Percentiles rank a stretch among this genome's conserved stretches.
phyloP scores from a whole-genome alignment of 2,113 vertebrate species.

The Pterocles burchelli region DNA sequence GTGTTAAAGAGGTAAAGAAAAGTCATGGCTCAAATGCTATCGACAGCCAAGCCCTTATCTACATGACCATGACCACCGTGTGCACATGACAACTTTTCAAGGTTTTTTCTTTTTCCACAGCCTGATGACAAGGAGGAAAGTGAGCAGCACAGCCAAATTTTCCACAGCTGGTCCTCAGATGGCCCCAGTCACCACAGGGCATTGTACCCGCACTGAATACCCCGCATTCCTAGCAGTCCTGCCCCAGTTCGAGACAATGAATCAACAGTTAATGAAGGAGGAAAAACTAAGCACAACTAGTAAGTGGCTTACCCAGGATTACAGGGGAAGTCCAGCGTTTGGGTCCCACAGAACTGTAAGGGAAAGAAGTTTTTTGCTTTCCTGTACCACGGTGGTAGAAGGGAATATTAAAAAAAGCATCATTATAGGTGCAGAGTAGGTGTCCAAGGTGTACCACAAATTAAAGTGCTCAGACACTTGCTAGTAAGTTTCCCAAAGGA shows the following conservation, averaged over 20 bases:
- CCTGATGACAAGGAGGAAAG: not conserved
- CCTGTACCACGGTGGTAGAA: not conserved
- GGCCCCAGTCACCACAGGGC: not conserved
- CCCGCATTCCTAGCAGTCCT: not conserved
- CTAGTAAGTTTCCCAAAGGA: not conserved
- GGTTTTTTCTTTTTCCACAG: not conserved
- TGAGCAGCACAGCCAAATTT: not conserved
- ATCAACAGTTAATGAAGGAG: not conserved
- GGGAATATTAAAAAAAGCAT: not conserved
- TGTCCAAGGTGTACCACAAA: not conserved
- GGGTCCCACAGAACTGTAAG: not conserved
- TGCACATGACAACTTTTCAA: not conserved
- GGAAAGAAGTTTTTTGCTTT: not conserved
- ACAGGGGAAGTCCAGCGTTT: not conserved
- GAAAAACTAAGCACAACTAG: not conserved
- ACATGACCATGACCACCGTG: not conserved
- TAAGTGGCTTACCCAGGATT: not conserved
- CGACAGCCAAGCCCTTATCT: not conserved
- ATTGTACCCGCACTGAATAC: not conserved
- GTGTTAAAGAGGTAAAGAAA: not conserved
- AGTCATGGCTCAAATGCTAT: not conserved
- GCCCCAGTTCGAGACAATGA: not conserved
- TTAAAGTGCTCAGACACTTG: not conserved
- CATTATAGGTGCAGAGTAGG: accelerated
- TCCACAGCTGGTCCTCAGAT: not conserved